Evolutionary conservation across 2,888 invertebrate genomes (phyloP), one percentile per base, ranked within the genome.

Genomic region (Rhamphomyia laevipes): DNA sequence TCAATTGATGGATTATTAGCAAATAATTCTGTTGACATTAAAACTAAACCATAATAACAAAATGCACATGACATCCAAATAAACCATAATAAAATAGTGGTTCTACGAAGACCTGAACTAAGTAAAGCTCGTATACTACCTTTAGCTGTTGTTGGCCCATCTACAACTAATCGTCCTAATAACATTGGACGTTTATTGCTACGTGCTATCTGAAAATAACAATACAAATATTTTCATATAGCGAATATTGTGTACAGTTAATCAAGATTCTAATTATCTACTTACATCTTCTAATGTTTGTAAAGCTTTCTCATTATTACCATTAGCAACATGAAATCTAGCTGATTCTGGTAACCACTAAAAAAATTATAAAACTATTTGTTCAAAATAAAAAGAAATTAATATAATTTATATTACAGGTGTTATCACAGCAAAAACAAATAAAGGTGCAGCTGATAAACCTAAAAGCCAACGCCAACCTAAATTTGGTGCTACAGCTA

Each of bases 11-110:
- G 58, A 51, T 59, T 57, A 31, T 56, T 57, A 33, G 59, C 58
- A 70, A 93, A 89, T 47, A 94, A 70, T 66, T 94, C 93, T 0
- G 94, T 95, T 2, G 94, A 93, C 85, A 95, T 89, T 49, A 95
- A 71, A 9, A 95, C 94, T 35, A 94, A 77, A 1, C 95, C 94
- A 65, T 95, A 95, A 70, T 95, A 95, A 65, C 91, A 90, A 73
- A 95, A 94, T 1, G 94, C 91, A 67, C 92, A 92, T 0, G 87
- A 79, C 78, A 90, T 84, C 94, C 94, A 95, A 59, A 95, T 92
- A 58, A 93, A 82, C 94, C 94, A 94, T 3, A 95, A 74, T 16
- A 94, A 72, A 18, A 92, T 64, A 12, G 93, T 93, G 4, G 94
- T 94, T 55, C 78, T 77, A 61, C 87, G 75, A 54, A 92, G 74